Base-by-base conservation (phyloP, 1,140 invertebrate species). In the Drosophila burlai region DNA sequence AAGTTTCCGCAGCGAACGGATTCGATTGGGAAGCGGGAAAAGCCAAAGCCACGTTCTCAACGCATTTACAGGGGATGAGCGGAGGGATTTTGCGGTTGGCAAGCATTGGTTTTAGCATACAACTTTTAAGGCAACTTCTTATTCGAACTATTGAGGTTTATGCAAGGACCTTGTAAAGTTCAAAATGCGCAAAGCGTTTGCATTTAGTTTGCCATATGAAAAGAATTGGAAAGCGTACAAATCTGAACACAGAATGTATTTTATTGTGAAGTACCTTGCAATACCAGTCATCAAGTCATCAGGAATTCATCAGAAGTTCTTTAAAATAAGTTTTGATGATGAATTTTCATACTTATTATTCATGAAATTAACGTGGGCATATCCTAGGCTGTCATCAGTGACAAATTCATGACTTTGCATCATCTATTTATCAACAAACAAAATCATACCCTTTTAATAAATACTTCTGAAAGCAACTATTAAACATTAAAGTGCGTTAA, bases 1-100 rank as follows among this genome's bases (percentile, higher is more conserved):
- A 62, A 75, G 42, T 58, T 54, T 62, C 13, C 55, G n/a, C 1
- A 34, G 64, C 49, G n/a, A 58, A 29, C 26, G 29, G 26, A 69
- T 45, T 69, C 5, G 38, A 50, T 52, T 31, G 65, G 52, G 7
- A 72, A 40, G 36, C 24, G 21, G 31, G 45, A 66, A 43, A 60
- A 1, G 21, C 63, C n/a, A 64, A 26, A 71, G 60, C 45, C 34
- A 38, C 24, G 31, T 47, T 47, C 31, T 26, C n/a, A 66, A 16
- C 21, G 42, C n/a, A 26, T 26, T 40, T 29, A 1, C n/a, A 26
- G 13, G 26, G 13, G 31, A 3, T 38, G 36, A 49, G 26, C 18
- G 31, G 10, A 31, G 24, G 26, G 34, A 64, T 62, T 63, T 29
- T 18, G 64, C 2, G 13, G 29, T 29, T 58, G 4, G 34, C 13